Base-by-base conservation (phyloP, 2,113 vertebrate species). In the Leptobrachium ailaonicum region DNA sequence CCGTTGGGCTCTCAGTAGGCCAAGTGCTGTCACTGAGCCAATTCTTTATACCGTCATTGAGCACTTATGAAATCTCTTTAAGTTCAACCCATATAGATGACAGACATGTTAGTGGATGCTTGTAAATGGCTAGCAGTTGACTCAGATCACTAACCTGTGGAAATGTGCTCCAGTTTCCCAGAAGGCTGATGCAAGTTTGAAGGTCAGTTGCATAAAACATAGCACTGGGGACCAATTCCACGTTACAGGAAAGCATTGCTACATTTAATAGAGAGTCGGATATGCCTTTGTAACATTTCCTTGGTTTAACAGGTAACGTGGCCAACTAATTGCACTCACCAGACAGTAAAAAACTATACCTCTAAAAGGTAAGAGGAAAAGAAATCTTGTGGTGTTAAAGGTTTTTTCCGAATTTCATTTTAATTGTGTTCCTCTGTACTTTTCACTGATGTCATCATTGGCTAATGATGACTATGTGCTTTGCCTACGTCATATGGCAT, bases 111-210 rank as follows among this genome's bases (percentile, higher is more conserved):
- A 50, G 67, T 78, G 69, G 76, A 78, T 71, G 20, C 68, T 78
- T 78, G 68, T 78, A 70, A 78, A 78, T 71, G 76, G 68, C 69
- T 77, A 77, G 68, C 68, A 54, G 75, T 69, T 78, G 76, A 78
- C 76, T 77, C 76, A 71, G 68, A 78, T 41, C 54, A 78, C 66
- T 78, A 71, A 78, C 67, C 69, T 78, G 68, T 70, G 45, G 66
- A 78, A 78, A 78, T 71, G 76, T 64, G 54, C 67, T 50, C 56
- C 42, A 62, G 53, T 71, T 78, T 77, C 75, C 75, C 75, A 77
- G 66, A 77, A 77, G 75, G 41, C 66, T 77, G 68, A 66, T 77
- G 75, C 66, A 77, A 77, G 41, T 45, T 78, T 68, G 69, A 70
- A 71, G 68, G 43, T 32, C 54, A 60, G 6, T 58, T 74, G 68